Evolutionary conservation across 2,797 vertebrate species (phyloP).

Genomic region (Gambelia wislizenii): DNA sequence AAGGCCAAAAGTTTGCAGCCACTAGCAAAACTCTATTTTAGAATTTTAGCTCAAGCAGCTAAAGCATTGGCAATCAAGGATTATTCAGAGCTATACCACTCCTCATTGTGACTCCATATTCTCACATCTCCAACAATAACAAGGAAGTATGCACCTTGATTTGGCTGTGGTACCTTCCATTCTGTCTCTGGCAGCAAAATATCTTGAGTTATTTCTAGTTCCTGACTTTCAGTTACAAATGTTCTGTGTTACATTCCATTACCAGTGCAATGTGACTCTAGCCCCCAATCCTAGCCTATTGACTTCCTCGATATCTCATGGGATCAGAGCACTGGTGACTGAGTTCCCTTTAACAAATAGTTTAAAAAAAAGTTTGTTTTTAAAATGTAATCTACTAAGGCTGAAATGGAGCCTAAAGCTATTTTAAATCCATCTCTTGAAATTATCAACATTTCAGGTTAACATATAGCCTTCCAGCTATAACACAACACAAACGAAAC

Average conservation of each 20-base stretch:
- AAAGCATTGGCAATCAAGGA: too few species aligned
- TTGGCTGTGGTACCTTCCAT: background rate
- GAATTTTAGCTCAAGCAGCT: too few species aligned
- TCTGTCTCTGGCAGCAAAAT: background rate
- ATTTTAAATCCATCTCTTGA: constrained; percentile 38
- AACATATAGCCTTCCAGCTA: constrained; percentile 16
- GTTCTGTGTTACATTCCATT: background rate
- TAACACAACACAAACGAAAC: constrained; percentile 8
- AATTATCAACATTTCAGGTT: constrained; percentile 44
- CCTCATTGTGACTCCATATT: too few species aligned
- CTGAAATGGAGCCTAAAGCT: constrained; percentile 19
- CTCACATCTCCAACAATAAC: too few species aligned
- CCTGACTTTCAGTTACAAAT: background rate
- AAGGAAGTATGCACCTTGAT: too few species aligned
- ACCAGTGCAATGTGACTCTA: background rate
- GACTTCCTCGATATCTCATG: background rate
- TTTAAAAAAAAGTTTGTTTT: too few species aligned
- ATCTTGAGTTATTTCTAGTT: background rate
- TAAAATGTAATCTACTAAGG: background rate
- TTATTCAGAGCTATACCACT: too few species aligned
- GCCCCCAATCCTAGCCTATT: background rate
- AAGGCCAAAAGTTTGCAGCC: too few species aligned
- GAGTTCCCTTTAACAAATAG: background rate
- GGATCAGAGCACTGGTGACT: background rate
- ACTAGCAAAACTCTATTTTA: too few species aligned